Conservation (phyloP, 2,113 vertebrate genomes). For the Syrmaticus mikado region DNA sequence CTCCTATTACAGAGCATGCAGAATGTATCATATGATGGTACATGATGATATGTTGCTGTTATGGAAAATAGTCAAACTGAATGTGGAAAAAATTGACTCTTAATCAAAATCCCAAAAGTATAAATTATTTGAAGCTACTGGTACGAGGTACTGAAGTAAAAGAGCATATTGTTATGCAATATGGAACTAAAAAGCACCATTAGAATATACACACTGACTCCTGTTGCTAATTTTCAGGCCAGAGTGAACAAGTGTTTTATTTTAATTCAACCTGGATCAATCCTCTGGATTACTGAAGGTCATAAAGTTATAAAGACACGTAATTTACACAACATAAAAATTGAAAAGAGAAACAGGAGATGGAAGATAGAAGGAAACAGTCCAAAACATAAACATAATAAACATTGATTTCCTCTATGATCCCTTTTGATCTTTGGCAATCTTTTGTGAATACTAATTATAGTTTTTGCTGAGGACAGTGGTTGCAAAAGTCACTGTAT, state of each 20-base stretch:
- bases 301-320: background rate
- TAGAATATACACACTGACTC: background rate
- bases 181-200: background rate
- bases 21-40: background rate
- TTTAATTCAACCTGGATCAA: background rate
- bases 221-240: background rate
- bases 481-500: background rate
- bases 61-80: background rate
- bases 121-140: background rate
- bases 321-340: background rate
- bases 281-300: background rate
- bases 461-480: fast-evolving
- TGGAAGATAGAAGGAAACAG: background rate
- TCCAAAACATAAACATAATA: background rate
- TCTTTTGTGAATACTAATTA: background rate
- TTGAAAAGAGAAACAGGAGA: background rate
- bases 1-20: background rate
- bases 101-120: background rate
- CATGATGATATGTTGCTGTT: background rate
- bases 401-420: background rate
- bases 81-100: background rate
- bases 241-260: background rate
- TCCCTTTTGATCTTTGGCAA: background rate
- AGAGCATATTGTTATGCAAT: background rate
- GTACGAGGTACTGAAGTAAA: background rate